A percentile compares a stretch with the other conserved stretches of the same genome.
phyloP scores from a whole-genome alignment of 2,888 invertebrate species.

The Seira sanloemensis region DNA sequence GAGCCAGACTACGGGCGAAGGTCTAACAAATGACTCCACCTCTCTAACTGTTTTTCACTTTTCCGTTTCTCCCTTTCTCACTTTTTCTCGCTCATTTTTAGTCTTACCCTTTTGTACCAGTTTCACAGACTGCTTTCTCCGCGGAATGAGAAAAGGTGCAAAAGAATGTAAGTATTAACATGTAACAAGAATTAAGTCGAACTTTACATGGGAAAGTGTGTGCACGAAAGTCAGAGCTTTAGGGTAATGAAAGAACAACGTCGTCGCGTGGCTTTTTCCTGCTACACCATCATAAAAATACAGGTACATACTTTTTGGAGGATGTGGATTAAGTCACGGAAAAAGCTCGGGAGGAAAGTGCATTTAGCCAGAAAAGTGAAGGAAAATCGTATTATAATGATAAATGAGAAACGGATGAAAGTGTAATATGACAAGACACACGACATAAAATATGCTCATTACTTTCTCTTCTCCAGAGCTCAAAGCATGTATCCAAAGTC shows the following conservation, averaged over 20 bases:
- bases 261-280: not conserved
- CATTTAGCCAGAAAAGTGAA: not conserved
- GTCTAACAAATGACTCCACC: constrained; percentile 44
- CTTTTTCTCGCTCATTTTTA: not conserved
- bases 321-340: constrained; percentile 7
- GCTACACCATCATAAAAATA: not conserved
- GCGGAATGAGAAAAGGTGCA: not conserved
- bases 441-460: constrained; percentile 19
- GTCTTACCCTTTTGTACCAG: not conserved
- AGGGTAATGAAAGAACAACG: not conserved
- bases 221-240: not conserved
- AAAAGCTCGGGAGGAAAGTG: not conserved
- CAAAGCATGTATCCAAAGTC: not conserved
- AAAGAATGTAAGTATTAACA: not conserved
- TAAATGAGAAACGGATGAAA: constrained; percentile 22
- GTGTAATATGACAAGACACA: constrained; percentile 28
- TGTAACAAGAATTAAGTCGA: not conserved
- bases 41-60: constrained; percentile 33
- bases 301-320: not conserved
- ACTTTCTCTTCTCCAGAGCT: not conserved
- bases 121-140: not conserved
- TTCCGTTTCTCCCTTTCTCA: constrained; percentile 18
- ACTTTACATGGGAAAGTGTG: not conserved
- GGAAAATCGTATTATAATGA: constrained; percentile 17
- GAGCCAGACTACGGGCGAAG: constrained; percentile 17